These are phyloP conservation scores for Argyresthia albistria DNA, from an alignment of 2,888 invertebrate genomes.

Conservation along the genomic window DNA sequence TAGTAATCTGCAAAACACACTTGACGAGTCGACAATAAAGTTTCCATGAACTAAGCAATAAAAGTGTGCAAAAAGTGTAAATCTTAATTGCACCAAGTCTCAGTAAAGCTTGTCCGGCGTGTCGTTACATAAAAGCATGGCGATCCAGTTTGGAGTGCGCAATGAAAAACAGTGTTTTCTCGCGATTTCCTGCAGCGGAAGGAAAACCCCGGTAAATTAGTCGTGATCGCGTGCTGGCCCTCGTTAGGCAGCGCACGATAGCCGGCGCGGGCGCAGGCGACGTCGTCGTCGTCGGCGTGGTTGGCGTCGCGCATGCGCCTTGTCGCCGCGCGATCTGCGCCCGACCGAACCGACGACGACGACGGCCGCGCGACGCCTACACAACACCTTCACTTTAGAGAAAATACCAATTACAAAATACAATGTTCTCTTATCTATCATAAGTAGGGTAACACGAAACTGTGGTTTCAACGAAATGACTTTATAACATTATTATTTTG, in stretches of 20 bases:
- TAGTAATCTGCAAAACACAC: conserved; percentile 58
- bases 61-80: conserved; percentile 68
- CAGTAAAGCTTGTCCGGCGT: conserved; percentile 53
- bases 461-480: no score
- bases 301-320: conserved; percentile 14
- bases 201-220: conserved; percentile 63
- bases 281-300: conserved; percentile 8
- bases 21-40: conserved; percentile 66
- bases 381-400: conserved; percentile 4
- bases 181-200: conserved; percentile 65
- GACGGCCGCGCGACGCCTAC: conserved; percentile 10
- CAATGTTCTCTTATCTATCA: not conserved
- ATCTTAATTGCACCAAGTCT: conserved; percentile 56
- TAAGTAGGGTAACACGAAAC: not conserved
- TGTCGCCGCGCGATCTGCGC: conserved; percentile 28
- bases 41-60: conserved; percentile 70
- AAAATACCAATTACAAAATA: conserved; percentile 4
- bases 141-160: conserved; percentile 56
- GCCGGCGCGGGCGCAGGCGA: conserved; percentile 11
- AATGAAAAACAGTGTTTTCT: conserved; percentile 65
- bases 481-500: no score
- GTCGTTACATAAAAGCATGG: conserved; percentile 61
- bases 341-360: conserved; percentile 16
- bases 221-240: conserved; percentile 49
- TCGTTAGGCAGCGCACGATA: conserved; percentile 39